These are phyloP conservation scores for Montipora capricornis DNA, from an alignment of 64 coral and sea anemone species.

Conservation along the genomic window DNA sequence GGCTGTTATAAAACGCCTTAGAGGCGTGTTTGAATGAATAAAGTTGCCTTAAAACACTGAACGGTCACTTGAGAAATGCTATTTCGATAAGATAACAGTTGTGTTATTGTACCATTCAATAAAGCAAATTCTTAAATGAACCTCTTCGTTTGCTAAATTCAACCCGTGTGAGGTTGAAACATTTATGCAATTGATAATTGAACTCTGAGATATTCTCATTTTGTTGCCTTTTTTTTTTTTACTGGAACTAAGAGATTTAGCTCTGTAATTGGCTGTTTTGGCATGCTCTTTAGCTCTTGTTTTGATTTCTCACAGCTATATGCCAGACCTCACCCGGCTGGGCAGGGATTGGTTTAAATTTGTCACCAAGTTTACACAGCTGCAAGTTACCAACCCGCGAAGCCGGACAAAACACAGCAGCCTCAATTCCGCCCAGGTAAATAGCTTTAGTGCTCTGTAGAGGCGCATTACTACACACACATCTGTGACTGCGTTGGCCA, in stretches of 20 bases:
- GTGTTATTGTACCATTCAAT: neutral
- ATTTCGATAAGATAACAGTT: neutral
- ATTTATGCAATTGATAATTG: neutral
- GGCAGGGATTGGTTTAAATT: slow-evolving; percentile 93
- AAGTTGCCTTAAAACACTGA: neutral
- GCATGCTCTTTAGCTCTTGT: slow-evolving; percentile 53
- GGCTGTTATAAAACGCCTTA: neutral
- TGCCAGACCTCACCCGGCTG: slow-evolving; percentile 65
- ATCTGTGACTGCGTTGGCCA: neutral
- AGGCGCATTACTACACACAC: slow-evolving; percentile 26
- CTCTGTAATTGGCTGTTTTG: slow-evolving; percentile 48
- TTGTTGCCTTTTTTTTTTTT: neutral
- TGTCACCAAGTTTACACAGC: slow-evolving; percentile 99
- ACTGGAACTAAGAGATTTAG: neutral
- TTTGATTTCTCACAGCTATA: slow-evolving; percentile 86
- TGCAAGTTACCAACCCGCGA: slow-evolving; percentile 70
- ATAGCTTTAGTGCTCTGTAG: slow-evolving; percentile 77
- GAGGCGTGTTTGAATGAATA: neutral
- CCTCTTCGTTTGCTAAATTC: neutral
- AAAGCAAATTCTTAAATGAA: neutral
- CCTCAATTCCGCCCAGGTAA: slow-evolving; percentile 42
- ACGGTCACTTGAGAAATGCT: neutral
- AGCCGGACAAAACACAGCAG: slow-evolving; percentile 90
- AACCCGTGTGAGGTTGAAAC: neutral
- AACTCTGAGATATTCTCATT: neutral